Conservation (phyloP, 2,888 invertebrate genomes). For the Dryococelus australis region DNA sequence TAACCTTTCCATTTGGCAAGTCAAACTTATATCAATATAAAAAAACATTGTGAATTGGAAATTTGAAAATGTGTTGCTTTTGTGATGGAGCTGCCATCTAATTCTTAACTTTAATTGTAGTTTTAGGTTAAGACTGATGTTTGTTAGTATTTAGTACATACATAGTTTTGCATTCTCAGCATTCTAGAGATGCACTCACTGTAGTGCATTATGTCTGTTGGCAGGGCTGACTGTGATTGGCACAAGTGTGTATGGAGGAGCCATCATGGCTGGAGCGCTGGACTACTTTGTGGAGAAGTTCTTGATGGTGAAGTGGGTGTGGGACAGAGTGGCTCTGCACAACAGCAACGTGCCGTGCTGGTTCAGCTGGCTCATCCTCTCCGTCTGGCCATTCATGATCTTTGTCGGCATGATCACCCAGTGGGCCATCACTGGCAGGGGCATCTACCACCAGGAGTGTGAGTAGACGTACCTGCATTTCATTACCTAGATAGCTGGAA, state of each 20-base stretch:
- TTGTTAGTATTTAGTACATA: no score
- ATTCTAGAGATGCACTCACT: no score
- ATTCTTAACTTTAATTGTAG: no score
- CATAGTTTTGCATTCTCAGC: no score
- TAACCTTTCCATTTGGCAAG: no score
- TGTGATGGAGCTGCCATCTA: no score
- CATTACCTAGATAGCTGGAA: neutral
- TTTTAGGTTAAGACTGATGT: no score
- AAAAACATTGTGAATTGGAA: no score
- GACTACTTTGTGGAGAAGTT: slow-evolving; percentile 80
- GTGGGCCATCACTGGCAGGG: slow-evolving; percentile 72
- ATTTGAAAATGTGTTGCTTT: no score
- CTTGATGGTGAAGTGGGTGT: slow-evolving; percentile 74
- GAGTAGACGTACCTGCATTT: slow-evolving; percentile 50
- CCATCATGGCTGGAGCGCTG: slow-evolving; percentile 71
- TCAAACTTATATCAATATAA: no score
- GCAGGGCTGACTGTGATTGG: slow-evolving; percentile 74
- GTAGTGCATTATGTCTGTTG: neutral
- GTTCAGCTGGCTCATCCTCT: slow-evolving; percentile 76
- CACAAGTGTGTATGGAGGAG: slow-evolving; percentile 79
- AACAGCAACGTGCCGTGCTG: slow-evolving; percentile 70
- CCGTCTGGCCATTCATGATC: slow-evolving; percentile 75
- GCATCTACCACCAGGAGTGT: slow-evolving; percentile 71
- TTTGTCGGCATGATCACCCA: slow-evolving; percentile 74
- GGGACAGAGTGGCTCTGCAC: slow-evolving; percentile 65